Evolutionary conservation across 2,888 invertebrate species (phyloP).

Genomic region (Scelioninae gen. 1): DNA sequence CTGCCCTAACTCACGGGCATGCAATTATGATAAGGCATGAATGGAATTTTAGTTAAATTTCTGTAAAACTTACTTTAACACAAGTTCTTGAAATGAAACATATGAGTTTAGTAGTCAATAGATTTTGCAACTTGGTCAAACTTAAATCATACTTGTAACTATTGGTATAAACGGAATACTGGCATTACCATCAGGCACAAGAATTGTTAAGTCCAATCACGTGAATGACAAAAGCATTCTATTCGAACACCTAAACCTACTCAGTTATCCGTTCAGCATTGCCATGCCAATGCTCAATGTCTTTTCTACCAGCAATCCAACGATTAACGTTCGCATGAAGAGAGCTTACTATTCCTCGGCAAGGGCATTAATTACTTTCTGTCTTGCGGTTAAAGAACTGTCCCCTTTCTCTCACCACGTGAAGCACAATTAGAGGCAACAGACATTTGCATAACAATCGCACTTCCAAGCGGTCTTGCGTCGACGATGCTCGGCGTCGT

Average conservation of each 20-base stretch:
- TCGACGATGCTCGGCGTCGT: slow-evolving; percentile 62
- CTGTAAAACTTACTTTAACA: no score
- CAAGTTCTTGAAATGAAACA: no score
- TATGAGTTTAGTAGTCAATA: no score
- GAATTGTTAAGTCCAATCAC: no score
- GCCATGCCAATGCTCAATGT: slow-evolving; percentile 1
- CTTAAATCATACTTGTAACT: no score
- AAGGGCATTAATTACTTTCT: slow-evolving; percentile 67
- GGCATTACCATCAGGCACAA: no score
- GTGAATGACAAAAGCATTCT: no score
- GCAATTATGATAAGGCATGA: no score
- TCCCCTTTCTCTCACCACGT: slow-evolving; percentile 25
- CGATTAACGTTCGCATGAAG: slow-evolving; percentile 54
- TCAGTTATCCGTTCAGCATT: neutral
- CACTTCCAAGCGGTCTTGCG: slow-evolving; percentile 63
- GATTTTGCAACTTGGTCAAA: no score
- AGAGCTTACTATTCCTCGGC: slow-evolving; percentile 27
- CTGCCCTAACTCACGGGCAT: no score
- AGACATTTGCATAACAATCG: slow-evolving; percentile 69
- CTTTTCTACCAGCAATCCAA: slow-evolving; percentile 25
- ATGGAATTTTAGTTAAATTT: no score
- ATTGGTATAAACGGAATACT: no score
- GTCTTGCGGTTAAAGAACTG: slow-evolving; percentile 63
- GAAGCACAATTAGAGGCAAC: slow-evolving; percentile 57
- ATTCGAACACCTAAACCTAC: neutral